A percentile compares a stretch with the other conserved stretches of the same genome.
Evolutionary conservation across 2,888 invertebrate genomes (phyloP).

Genomic region (Dorcus hopei): DNA sequence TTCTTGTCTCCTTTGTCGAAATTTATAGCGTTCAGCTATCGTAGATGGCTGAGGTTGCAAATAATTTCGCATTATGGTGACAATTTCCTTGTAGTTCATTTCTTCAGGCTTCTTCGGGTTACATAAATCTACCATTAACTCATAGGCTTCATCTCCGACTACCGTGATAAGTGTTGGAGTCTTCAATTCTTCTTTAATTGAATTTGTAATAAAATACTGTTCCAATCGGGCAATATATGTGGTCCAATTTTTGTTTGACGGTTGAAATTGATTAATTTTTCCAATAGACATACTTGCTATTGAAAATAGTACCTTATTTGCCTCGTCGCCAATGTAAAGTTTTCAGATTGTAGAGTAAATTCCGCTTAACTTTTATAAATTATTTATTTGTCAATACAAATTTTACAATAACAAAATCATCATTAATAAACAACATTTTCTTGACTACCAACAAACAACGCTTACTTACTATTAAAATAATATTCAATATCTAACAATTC

Average conservation of each 20-base stretch:
- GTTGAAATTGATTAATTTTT: slow-evolving; percentile 2
- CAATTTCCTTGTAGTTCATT: slow-evolving; percentile 7
- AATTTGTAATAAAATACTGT: slow-evolving; percentile 13
- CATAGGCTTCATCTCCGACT: slow-evolving; percentile 16
- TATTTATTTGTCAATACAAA: no score
- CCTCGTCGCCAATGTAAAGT: no score
- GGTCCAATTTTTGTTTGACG: slow-evolving; percentile 5
- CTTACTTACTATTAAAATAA: no score
- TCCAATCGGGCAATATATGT: slow-evolving; percentile 14
- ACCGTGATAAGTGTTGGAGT: slow-evolving; percentile 9
- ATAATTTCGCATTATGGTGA: slow-evolving; percentile 12
- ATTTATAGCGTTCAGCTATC: slow-evolving; percentile 17
- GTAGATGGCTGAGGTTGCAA: slow-evolving; percentile 14
- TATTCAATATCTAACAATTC: no score
- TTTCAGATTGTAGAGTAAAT: background rate
- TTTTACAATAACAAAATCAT: no score
- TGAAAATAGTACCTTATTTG: no score
- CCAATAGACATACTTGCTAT: slow-evolving; percentile 4
- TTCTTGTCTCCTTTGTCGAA: slow-evolving; percentile 7
- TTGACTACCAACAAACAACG: no score
- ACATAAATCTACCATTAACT: slow-evolving; percentile 13
- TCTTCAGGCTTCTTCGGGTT: slow-evolving; percentile 9
- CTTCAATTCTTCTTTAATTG: slow-evolving; percentile 10
- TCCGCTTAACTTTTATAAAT: no score
- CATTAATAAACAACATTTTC: no score